Base-by-base conservation (phyloP, 1,140 invertebrate genomes). In the Physella acuta region DNA sequence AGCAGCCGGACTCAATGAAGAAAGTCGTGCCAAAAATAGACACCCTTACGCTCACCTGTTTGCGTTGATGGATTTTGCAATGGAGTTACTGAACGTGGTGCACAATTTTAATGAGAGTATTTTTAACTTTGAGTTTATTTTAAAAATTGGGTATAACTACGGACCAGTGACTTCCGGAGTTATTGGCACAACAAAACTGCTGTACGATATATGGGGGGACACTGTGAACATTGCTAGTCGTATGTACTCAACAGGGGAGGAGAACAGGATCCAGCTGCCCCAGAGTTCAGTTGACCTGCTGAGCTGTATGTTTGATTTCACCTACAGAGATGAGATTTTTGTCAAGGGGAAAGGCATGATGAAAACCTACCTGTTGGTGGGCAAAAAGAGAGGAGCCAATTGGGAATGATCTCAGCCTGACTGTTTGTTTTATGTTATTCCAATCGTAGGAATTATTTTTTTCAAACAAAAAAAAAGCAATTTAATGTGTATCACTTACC, bases 161-260 rank as follows among this genome's bases (percentile, higher is more conserved):
- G 95, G 95, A 0, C 94, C 97, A 75, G 93, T 97, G 0, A 96
- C 94, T 0, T 94, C 94, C 0, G 97, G 96, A 3, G 95, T 99
- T 0, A 97, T 98, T 59, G 96, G 96, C 0, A 97, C 95, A 0
- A 93, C 93, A 0, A 98, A 98, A 80, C 86, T 98, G 24, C 94
- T 95, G 78, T 99, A 97, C 75, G 97, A 98, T 82, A 98, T 99
- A 63, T 99, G 97, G 97, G 96, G 97, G 0, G 95, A 99, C 85
- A 94, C 96, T 0, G 95, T 98, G 0, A 99, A 99, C 85, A 96
- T 98, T 63, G 94, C 96, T 0, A 95, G 93, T 3, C 87, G 96
- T 63, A 97, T 89, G 96, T 96, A 99, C 81, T 95, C 94, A 5
- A 86, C 84, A n/a, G 85, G 85, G 0, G 76, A 97, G 0, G 88